Evolutionary conservation across 2,888 invertebrate genomes (phyloP).

Genomic region (Glomeris marginata): DNA sequence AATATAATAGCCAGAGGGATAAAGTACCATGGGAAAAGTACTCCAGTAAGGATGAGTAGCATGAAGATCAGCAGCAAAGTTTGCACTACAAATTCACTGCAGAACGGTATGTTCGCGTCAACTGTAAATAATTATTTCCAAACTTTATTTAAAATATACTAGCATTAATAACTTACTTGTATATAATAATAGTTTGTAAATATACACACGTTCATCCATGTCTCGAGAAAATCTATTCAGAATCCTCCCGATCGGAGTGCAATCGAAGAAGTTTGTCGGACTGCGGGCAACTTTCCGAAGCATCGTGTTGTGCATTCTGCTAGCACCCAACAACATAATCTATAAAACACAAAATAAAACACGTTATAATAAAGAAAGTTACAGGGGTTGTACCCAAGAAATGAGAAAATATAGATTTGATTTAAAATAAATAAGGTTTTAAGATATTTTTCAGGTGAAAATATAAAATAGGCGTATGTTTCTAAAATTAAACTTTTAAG

Average conservation of each 20-base stretch:
- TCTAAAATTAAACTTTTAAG: too few relatives aligned
- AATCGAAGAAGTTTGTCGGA: conserved; percentile 31
- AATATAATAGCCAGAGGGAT: conserved; percentile 11
- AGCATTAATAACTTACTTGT: background rate
- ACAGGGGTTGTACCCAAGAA: too few relatives aligned
- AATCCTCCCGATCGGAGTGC: conserved; percentile 32
- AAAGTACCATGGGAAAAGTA: conserved; percentile 48
- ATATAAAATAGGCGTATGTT: too few relatives aligned
- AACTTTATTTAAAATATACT: background rate
- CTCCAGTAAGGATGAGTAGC: conserved; percentile 70
- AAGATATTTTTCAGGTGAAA: too few relatives aligned
- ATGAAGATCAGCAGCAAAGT: conserved; percentile 51
- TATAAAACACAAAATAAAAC: background rate
- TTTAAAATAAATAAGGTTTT: too few relatives aligned
- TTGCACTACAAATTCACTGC: conserved; percentile 36
- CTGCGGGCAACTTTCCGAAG: conserved; percentile 11
- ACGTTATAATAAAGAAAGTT: too few relatives aligned
- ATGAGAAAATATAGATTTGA: too few relatives aligned
- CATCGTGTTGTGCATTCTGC: conserved; percentile 11
- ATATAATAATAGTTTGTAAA: background rate
- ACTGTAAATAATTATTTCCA: conserved; percentile 29
- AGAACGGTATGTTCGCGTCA: conserved; percentile 36
- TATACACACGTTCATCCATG: conserved; percentile 31
- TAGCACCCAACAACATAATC: conserved; percentile 8
- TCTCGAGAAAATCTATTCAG: conserved; percentile 34